Evolutionary conservation across 2,113 vertebrate species (phyloP).

Genomic region (Apodemus speciosus): DNA sequence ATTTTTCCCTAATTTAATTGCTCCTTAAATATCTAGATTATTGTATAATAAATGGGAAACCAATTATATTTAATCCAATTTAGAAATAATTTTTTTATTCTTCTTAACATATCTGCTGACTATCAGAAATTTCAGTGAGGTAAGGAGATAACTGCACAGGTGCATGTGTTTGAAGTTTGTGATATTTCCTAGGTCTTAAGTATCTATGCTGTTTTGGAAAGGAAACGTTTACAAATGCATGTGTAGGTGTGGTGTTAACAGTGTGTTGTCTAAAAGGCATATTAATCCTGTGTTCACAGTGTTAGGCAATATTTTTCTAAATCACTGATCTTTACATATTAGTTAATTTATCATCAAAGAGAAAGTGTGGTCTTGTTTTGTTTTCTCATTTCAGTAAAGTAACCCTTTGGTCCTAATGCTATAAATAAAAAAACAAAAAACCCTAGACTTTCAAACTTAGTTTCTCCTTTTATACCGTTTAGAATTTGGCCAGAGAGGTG

Average conservation of each 20-base stretch:
- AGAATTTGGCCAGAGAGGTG: slow-evolving; percentile 52
- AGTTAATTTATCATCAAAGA: slow-evolving; percentile 74
- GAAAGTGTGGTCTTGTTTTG: slow-evolving; percentile 67
- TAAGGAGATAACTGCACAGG: slow-evolving; percentile 84
- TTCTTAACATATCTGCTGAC: slow-evolving; percentile 88
- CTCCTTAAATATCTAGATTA: slow-evolving; percentile 59
- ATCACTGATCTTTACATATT: slow-evolving; percentile 57
- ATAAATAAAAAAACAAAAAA: slow-evolving; percentile 58
- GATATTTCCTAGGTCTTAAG: slow-evolving; percentile 79
- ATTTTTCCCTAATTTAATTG: slow-evolving; percentile 56
- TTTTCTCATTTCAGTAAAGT: slow-evolving; percentile 66
- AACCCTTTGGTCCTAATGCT: slow-evolving; percentile 74
- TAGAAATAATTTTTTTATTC: slow-evolving; percentile 86
- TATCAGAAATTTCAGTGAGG: slow-evolving; percentile 90
- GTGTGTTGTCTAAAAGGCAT: slow-evolving; percentile 76
- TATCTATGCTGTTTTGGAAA: slow-evolving; percentile 72
- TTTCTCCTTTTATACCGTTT: slow-evolving; percentile 71
- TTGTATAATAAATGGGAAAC: slow-evolving; percentile 78
- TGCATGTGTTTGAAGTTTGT: slow-evolving; percentile 86
- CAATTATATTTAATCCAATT: slow-evolving; percentile 81
- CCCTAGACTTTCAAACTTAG: slow-evolving; percentile 74
- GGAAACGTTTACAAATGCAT: slow-evolving; percentile 82
- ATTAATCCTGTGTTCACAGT: slow-evolving; percentile 73
- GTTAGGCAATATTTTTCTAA: slow-evolving; percentile 62
- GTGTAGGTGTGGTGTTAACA: slow-evolving; percentile 84